Percentiles rank a stretch among this genome's conserved stretches.
Evolutionary conservation across 2,888 invertebrate species (phyloP).

Genomic region (Fragum whitleyi): DNA sequence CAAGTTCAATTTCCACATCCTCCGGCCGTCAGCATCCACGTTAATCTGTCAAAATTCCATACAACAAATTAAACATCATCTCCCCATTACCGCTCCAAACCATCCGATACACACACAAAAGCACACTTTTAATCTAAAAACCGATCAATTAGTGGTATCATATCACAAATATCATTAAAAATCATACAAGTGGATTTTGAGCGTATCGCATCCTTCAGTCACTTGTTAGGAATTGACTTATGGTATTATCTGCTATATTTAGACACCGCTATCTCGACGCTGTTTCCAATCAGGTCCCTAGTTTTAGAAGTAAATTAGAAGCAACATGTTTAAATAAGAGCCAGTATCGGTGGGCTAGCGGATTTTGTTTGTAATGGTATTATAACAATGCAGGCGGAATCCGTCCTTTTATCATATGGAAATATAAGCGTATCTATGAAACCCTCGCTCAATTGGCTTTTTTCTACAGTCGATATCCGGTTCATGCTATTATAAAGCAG

Average conservation of each 20-base stretch:
- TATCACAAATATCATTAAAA: neutral
- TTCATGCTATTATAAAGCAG: neutral
- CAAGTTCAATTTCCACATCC: constrained; percentile 2
- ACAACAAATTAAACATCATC: constrained; percentile 4
- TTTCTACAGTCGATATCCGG: neutral
- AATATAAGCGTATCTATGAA: constrained; percentile 12
- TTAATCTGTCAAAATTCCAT: neutral
- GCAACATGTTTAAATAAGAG: constrained; percentile 7
- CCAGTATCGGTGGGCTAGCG: neutral
- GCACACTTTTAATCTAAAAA: constrained; percentile 1
- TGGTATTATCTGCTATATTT: neutral
- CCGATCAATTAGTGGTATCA: neutral
- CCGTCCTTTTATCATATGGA: neutral
- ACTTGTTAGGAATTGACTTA: constrained; percentile 1
- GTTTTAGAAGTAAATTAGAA: neutral
- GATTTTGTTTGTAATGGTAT: constrained; percentile 17
- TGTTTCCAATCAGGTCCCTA: neutral
- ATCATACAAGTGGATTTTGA: neutral
- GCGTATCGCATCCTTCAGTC: neutral
- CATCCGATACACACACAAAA: neutral
- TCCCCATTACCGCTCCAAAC: neutral
- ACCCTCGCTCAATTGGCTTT: constrained; percentile 9
- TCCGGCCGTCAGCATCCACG: neutral
- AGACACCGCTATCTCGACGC: neutral
- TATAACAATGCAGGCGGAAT: constrained; percentile 1